Base-by-base conservation (phyloP, 2,797 vertebrate genomes). In the Aratinga solstitialis region DNA sequence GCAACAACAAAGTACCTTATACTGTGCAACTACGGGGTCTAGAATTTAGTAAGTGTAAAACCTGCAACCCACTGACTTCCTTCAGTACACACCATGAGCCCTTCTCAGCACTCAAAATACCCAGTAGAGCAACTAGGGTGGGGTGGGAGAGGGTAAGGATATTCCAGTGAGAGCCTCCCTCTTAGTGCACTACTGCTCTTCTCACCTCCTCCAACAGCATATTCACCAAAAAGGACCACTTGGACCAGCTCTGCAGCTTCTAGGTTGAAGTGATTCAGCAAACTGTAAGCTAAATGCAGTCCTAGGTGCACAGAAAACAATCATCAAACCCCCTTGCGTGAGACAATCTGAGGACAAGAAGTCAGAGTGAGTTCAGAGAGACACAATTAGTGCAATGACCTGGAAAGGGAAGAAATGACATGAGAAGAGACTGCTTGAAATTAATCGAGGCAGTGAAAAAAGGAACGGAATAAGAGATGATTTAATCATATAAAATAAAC, bases 11-110 rank as follows among this genome's bases (percentile, higher is more conserved):
- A 58, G 18, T 38, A 18, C 26, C 32, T 62, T 24, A 34, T 15
- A n/a, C 2, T 34, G 36, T 8, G 16, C 36, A 85, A 34, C 18
- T 5, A 65, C 0, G 0, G 11, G 13, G 22, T 18, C 59, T n/a
- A 34, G 38, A 68, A 78, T 20, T 47, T 7, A 22, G 5, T 36
- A 10, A 23, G 32, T 3, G 13, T 17, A 76, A 87, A 58, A 75
- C 27, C 42, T n/a, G n/a, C 9, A 66, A 36, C 11, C 26, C 30
- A 11, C 22, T 36, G 38, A 51, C 32, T 32, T 73, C 29, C 42
- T 75, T 38, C 22, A 59, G n/a, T 43, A 66, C 10, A 3, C 0
- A 38, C 5, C 0, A 0, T 5, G 17, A 80, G 24, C 27, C 76
- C 32, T 8, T 11, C 56, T 30, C 67, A 48, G 66, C 66, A 48